A percentile compares a stretch with the other conserved stretches of the same genome.
Conservation (phyloP, 1,140 invertebrate species). For the Hydropsyche tenuis region DNA sequence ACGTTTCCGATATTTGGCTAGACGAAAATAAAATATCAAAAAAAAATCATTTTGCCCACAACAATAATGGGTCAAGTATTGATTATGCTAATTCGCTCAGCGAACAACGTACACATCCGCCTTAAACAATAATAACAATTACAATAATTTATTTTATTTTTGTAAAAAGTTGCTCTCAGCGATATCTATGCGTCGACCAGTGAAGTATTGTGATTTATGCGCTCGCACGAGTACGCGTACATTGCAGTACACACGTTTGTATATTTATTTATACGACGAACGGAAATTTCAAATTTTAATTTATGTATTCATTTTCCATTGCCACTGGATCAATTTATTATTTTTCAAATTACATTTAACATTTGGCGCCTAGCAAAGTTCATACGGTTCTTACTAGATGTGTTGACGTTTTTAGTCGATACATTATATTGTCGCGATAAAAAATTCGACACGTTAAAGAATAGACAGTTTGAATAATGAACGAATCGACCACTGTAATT, state of each 20-base stretch:
- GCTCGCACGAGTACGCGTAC: background rate
- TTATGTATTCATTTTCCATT: background rate
- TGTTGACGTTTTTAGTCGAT: slow-evolving; percentile 5
- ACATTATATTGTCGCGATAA: too few species aligned
- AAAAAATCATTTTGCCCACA: background rate
- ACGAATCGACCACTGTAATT: background rate
- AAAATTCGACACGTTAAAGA: too few species aligned
- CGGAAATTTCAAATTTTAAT: slow-evolving; percentile 10
- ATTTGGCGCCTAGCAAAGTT: background rate
- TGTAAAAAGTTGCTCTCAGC: slow-evolving; percentile 34
- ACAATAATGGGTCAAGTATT: background rate
- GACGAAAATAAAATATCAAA: background rate
- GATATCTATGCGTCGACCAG: slow-evolving; percentile 29
- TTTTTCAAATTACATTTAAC: background rate
- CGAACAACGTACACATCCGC: slow-evolving; percentile 21
- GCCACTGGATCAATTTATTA: background rate
- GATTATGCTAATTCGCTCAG: slow-evolving; percentile 18
- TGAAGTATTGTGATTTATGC: slow-evolving; percentile 37
- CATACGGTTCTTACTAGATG: background rate
- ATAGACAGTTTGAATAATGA: background rate
- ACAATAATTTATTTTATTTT: slow-evolving; percentile 10
- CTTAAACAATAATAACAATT: background rate
- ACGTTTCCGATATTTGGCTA: background rate
- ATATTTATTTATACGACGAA: background rate
- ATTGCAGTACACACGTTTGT: background rate